phyloP scores from a whole-genome alignment of 1,140 invertebrate species.

The Meloidogyne chitwoodi region DNA sequence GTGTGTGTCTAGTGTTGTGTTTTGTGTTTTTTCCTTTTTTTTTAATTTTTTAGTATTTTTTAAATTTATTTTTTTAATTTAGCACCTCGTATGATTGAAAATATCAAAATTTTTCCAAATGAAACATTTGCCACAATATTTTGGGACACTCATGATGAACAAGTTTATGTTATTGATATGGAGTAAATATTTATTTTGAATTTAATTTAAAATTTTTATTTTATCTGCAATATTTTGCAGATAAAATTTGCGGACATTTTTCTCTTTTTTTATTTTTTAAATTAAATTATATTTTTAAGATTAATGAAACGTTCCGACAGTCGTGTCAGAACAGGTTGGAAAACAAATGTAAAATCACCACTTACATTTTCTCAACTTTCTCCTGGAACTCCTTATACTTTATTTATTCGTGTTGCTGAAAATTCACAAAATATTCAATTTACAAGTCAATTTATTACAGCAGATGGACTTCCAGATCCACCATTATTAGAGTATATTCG shows the following conservation, averaged over 20 bases:
- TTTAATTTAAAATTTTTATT: too few relatives aligned
- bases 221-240: too few relatives aligned
- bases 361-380: constrained; percentile 42
- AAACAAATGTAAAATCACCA: constrained; percentile 46
- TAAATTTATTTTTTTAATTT: constrained; percentile 10
- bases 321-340: constrained; percentile 29
- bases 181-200: too few relatives aligned
- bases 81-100: constrained; percentile 52
- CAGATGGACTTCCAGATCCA: constrained; percentile 36
- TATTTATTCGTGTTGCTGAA: constrained; percentile 48
- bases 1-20: constrained; percentile 3
- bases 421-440: constrained; percentile 44
- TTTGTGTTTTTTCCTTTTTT: neutral
- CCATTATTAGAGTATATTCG: constrained; percentile 43
- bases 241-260: too few relatives aligned
- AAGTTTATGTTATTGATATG: constrained; percentile 45
- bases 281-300: constrained; percentile 22
- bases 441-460: constrained; percentile 49
- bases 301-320: constrained; percentile 32
- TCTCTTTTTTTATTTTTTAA: neutral
- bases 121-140: constrained; percentile 39
- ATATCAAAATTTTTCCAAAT: constrained; percentile 42
- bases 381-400: constrained; percentile 56
- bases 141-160: constrained; percentile 50
- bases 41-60: neutral